phyloP scores from a whole-genome alignment of 2,888 invertebrate genomes.

The Dioctria linearis region DNA sequence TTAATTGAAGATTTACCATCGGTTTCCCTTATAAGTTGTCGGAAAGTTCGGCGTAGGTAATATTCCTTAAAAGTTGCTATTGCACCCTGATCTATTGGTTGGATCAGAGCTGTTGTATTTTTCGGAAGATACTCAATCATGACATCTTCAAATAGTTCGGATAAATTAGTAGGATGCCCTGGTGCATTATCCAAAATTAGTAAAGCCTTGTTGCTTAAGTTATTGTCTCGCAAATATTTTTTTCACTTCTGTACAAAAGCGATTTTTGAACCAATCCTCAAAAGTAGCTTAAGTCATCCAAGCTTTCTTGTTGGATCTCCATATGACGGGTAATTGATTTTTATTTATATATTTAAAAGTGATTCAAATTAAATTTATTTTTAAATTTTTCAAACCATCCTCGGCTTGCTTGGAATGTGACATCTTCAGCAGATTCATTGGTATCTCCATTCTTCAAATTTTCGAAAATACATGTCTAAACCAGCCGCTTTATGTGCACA shows the following conservation, averaged over 20 bases:
- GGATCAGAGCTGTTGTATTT: slow-evolving; percentile 60
- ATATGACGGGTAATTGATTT: slow-evolving; percentile 62
- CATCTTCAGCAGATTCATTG: slow-evolving; percentile 57
- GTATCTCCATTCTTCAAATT: slow-evolving; percentile 58
- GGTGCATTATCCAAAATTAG: slow-evolving; percentile 61
- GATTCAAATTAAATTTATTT: slow-evolving; percentile 61
- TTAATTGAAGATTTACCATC: slow-evolving; percentile 58
- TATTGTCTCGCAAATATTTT: slow-evolving; percentile 59
- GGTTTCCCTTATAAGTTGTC: slow-evolving; percentile 48
- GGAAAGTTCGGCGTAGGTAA: slow-evolving; percentile 49
- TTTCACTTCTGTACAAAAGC: slow-evolving; percentile 55
- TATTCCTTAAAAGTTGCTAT: slow-evolving; percentile 59
- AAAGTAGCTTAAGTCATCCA: slow-evolving; percentile 59
- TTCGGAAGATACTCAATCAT: slow-evolving; percentile 61
- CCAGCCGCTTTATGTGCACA: slow-evolving; percentile 57
- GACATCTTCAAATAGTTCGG: slow-evolving; percentile 56
- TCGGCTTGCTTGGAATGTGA: slow-evolving; percentile 55
- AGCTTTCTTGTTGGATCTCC: slow-evolving; percentile 62
- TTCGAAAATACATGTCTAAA: slow-evolving; percentile 60
- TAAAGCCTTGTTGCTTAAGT: no score
- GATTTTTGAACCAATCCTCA: slow-evolving; percentile 59
- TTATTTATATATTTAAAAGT: slow-evolving; percentile 61
- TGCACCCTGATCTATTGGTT: slow-evolving; percentile 60
- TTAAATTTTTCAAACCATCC: slow-evolving; percentile 59
- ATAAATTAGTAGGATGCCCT: slow-evolving; percentile 58